Evolutionary conservation across 2,888 invertebrate genomes (phyloP).

Genomic region (Campoplex capitator): DNA sequence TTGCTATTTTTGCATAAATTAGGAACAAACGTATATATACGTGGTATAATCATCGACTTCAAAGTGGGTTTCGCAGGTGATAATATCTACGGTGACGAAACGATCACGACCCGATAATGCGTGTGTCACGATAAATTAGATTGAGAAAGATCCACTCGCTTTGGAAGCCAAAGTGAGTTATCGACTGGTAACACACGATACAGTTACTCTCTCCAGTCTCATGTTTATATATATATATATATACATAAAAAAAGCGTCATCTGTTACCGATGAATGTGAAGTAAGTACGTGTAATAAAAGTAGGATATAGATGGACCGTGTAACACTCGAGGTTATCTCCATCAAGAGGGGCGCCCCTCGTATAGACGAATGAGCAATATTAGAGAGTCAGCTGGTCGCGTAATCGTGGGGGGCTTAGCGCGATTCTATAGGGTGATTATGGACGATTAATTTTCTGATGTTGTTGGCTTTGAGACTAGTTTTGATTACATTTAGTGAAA

Average conservation of each 20-base stretch:
- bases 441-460: conserved; percentile 32
- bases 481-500: conserved; percentile 11
- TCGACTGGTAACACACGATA: conserved; percentile 17
- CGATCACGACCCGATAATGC: conserved; percentile 78
- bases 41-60: background rate
- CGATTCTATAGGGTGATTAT: conserved; percentile 14
- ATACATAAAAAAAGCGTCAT: conserved; percentile 41
- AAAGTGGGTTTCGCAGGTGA: conserved; percentile 33
- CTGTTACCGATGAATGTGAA: conserved; percentile 37
- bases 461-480: conserved; percentile 15
- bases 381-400: conserved; percentile 64
- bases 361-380: conserved; percentile 51
- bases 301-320: conserved; percentile 19
- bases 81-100: conserved; percentile 73
- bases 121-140: conserved; percentile 76
- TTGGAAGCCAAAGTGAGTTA: conserved; percentile 30
- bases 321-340: conserved; percentile 48
- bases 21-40: too few relatives aligned
- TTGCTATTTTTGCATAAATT: too few relatives aligned
- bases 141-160: conserved; percentile 28
- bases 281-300: conserved; percentile 29
- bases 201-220: background rate
- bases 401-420: conserved; percentile 29
- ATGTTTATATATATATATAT: background rate
- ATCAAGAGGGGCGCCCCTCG: conserved; percentile 30